Evolutionary conservation across 1,140 invertebrate genomes (phyloP).

Genomic region (Ooceraea biroi): DNA sequence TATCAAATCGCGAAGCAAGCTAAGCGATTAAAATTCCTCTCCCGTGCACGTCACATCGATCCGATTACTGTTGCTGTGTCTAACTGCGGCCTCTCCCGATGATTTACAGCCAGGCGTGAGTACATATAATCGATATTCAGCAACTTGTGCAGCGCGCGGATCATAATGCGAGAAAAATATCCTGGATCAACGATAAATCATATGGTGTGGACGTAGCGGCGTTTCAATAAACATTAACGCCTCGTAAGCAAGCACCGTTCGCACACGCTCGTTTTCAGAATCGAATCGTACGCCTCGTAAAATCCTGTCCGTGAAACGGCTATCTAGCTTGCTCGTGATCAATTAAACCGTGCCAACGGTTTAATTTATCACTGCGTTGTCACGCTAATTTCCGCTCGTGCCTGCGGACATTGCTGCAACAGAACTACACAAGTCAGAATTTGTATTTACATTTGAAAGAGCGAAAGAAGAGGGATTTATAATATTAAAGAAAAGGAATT

Average conservation of each 20-base stretch:
- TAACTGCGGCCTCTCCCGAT: not conserved
- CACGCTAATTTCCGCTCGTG: no score
- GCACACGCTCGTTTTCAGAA: slow-evolving; percentile 6
- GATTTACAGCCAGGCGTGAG: slow-evolving; percentile 12
- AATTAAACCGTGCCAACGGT: slow-evolving; percentile 10
- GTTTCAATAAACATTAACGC: slow-evolving; percentile 39
- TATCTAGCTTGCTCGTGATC: not conserved
- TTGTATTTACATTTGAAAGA: no score
- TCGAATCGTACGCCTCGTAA: slow-evolving; percentile 4
- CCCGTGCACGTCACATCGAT: slow-evolving; percentile 11
- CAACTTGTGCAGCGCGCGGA: not conserved
- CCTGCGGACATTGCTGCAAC: no score
- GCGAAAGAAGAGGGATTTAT: no score
- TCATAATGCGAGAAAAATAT: slow-evolving; percentile 12
- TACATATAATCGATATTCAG: slow-evolving; percentile 28
- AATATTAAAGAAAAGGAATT: no score
- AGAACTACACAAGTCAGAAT: no score
- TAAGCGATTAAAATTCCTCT: slow-evolving; percentile 20
- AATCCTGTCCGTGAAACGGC: not conserved
- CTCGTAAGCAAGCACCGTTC: not conserved
- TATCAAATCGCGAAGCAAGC: slow-evolving; percentile 7
- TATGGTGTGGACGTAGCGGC: not conserved
- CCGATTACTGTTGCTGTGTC: slow-evolving; percentile 33
- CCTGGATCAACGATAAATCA: slow-evolving; percentile 25
- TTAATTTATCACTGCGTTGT: no score